Evolutionary conservation across 1,140 invertebrate species (phyloP).

Genomic region (Calephelis nemesis): DNA sequence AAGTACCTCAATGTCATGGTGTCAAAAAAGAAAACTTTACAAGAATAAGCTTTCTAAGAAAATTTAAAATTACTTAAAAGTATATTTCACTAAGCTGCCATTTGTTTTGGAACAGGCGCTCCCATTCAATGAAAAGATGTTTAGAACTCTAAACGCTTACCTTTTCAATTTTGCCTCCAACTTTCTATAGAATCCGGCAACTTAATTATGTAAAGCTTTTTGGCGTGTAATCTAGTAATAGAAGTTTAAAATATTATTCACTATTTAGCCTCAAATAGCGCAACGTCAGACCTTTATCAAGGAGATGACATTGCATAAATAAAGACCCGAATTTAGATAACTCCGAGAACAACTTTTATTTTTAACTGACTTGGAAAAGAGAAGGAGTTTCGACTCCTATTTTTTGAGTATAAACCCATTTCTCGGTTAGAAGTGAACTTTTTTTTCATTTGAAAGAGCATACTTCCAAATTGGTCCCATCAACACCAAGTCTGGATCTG

Average conservation of each 20-base stretch:
- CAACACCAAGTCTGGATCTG: too few species aligned
- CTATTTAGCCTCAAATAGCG: not conserved
- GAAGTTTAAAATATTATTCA: constrained; percentile 8
- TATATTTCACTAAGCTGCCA: constrained; percentile 7
- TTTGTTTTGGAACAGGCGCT: constrained; percentile 8
- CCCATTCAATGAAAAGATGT: constrained; percentile 14
- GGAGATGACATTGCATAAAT: constrained; percentile 5
- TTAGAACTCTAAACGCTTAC: constrained; percentile 15
- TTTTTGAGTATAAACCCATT: too few species aligned
- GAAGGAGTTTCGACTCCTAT: too few species aligned
- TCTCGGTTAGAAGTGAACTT: too few species aligned
- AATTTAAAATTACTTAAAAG: constrained; percentile 16
- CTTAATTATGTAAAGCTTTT: constrained; percentile 8
- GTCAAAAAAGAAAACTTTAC: too few species aligned
- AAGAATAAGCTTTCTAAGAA: not conserved
- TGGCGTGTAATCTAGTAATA: constrained; percentile 1
- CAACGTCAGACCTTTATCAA: constrained; percentile 6
- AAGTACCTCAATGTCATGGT: not conserved
- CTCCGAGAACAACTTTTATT: too few species aligned
- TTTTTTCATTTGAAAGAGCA: too few species aligned
- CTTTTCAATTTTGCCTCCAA: constrained; percentile 14
- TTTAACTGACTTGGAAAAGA: too few species aligned
- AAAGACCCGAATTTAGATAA: not conserved
- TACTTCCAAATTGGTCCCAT: too few species aligned
- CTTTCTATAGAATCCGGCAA: constrained; percentile 12